Evolutionary conservation across 2,888 invertebrate species (phyloP), one percentile per base, ranked within the genome.

Genomic region (Luperina testacea): DNA sequence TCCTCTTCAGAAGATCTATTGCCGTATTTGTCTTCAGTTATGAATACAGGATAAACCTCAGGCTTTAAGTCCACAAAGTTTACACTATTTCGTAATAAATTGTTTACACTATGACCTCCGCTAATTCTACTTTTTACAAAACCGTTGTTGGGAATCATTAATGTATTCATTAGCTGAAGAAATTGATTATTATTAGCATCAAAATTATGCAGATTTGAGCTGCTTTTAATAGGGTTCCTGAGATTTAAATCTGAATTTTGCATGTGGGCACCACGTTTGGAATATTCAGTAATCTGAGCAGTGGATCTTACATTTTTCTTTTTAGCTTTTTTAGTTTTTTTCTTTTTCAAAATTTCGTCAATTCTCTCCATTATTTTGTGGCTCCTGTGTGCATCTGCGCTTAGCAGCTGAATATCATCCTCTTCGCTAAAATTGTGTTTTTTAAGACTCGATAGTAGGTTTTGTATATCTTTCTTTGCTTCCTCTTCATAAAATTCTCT

Each of bases 401-500:
- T 51, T n/a, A 32, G 3, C 17, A 9, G 17, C 11, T 27, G 24
- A 63, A 2, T 1, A 15, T n/a, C 0, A 48, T 51, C 15, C 1
- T 45, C 53, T 3, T 45, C 9, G 38, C 53, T 53, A 15, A 71
- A 20, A 17, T 27, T 13, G n/a, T 7, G 4, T 17, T 32, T 13
- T 4, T 11, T 64, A 42, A 32, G 0, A 48, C 71, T 64, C 1
- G 42, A 68, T 53, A 87, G 38, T 15, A 84, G 32, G 11, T 63
- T 72, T 63, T 69, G 38, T 59, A 84, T 42, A 67, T 85, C 87
- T 13, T 7, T 59, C 53, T 24, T 76, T 53, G 75, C 82, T 78
- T 86, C 86, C 17, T 68, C 48, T 73, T 86, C 85, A 24, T 61
- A 72, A 72, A 64, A 48, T 24, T 57, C 48, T 59, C 63, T 72